These are phyloP conservation scores for Anodontia alba DNA, from an alignment of 2,888 invertebrate species.

Conservation along the genomic window DNA sequence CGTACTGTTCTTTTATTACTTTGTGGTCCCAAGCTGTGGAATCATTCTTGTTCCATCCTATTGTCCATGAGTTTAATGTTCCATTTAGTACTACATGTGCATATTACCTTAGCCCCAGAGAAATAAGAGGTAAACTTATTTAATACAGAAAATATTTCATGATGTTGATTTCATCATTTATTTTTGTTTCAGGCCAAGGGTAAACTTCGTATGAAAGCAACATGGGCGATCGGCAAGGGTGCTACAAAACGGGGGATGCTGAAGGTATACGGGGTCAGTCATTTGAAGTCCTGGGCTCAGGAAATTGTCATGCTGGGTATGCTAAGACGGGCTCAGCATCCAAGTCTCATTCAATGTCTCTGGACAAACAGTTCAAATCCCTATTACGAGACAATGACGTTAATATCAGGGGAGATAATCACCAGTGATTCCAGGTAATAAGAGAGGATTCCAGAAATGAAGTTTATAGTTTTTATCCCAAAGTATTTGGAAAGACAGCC, in stretches of 20 bases:
- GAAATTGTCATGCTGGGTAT: slow-evolving; percentile 81
- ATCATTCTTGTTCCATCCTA: no score
- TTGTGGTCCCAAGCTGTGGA: no score
- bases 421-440: slow-evolving; percentile 79
- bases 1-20: no score
- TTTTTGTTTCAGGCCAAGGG: slow-evolving; percentile 71
- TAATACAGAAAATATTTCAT: no score
- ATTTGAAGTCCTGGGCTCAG: slow-evolving; percentile 80
- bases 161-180: no score
- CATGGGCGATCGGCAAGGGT: slow-evolving; percentile 71
- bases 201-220: slow-evolving; percentile 74
- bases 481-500: no score
- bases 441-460: no score
- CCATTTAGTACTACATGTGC: no score
- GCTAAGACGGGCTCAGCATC: slow-evolving; percentile 74
- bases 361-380: slow-evolving; percentile 81
- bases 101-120: no score
- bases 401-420: slow-evolving; percentile 78
- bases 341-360: slow-evolving; percentile 78
- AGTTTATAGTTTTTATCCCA: no score
- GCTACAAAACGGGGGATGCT: slow-evolving; percentile 74
- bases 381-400: slow-evolving; percentile 80
- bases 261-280: slow-evolving; percentile 76
- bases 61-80: no score
- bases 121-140: no score